Percentiles rank a stretch among this genome's conserved stretches.
These are phyloP conservation scores for Desoria tigrina DNA, from an alignment of 2,888 invertebrate species.

Conservation along the genomic window DNA sequence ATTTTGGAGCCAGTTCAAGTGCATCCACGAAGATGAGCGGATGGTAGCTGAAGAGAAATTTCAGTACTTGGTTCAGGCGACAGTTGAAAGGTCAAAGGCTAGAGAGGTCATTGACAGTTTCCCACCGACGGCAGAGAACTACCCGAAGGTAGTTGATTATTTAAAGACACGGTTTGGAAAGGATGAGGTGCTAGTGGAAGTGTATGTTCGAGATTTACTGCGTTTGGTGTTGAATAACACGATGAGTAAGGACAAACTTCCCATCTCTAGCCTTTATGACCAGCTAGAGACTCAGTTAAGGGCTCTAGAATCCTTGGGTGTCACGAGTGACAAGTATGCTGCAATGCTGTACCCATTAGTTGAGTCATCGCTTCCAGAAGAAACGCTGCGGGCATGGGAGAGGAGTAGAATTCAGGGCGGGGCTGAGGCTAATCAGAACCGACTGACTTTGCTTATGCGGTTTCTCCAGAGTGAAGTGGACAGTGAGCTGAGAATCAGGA, in stretches of 20 bases:
- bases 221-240: neutral
- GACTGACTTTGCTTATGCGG: conserved; percentile 17
- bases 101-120: conserved; percentile 46
- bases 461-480: conserved; percentile 29
- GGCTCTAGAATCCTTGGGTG: conserved; percentile 34
- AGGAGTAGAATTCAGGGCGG: too few species aligned
- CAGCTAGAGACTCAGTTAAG: conserved; percentile 29
- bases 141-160: conserved; percentile 39
- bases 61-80: conserved; percentile 49
- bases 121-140: conserved; percentile 49
- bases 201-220: conserved; percentile 29
- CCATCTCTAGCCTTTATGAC: conserved; percentile 25
- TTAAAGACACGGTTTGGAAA: conserved; percentile 21
- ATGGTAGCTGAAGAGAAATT: conserved; percentile 37
- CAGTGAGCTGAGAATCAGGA: conserved; percentile 13
- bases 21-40: conserved; percentile 47
- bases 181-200: conserved; percentile 14
- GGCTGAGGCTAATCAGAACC: conserved; percentile 15
- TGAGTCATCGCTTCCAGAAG: too few species aligned
- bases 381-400: conserved; percentile 31
- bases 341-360: too few species aligned
- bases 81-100: conserved; percentile 46
- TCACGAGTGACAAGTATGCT: too few species aligned
- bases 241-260: conserved; percentile 31
- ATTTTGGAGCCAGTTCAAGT: conserved; percentile 54